Conservation (phyloP, 2,797 vertebrate species). For the Austrolebias charrua region DNA sequence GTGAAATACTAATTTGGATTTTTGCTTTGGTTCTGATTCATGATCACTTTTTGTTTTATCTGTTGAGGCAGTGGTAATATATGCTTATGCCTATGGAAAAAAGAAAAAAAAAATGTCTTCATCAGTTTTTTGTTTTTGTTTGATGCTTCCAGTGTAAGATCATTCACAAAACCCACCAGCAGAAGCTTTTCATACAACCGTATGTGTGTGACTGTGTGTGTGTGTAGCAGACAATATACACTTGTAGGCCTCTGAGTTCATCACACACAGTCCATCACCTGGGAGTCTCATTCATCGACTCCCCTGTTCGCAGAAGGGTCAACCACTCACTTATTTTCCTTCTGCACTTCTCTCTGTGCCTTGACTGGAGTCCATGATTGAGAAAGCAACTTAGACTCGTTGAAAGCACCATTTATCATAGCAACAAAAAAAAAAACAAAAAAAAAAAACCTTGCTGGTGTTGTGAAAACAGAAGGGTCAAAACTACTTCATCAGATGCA, state of each 20-base stretch:
- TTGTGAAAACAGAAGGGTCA: conserved; percentile 61
- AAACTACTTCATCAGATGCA: conserved; percentile 49
- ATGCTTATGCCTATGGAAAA: conserved; percentile 57
- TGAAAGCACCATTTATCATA: conserved; percentile 71
- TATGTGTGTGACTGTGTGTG: conserved; percentile 48
- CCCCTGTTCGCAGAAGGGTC: conserved; percentile 16
- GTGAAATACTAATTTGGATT: conserved; percentile 23
- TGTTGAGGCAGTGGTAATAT: conserved; percentile 58
- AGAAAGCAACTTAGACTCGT: conserved; percentile 44
- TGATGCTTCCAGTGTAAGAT: conserved; percentile 52
- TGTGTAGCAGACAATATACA: conserved; percentile 43
- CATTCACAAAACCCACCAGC: conserved; percentile 59
- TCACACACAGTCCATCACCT: conserved; percentile 40
- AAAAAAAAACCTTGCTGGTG: conserved; percentile 19
- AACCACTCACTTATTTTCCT: conserved; percentile 29
- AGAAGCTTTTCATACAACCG: conserved; percentile 40
- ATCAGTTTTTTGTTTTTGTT: conserved; percentile 44
- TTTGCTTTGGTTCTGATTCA: conserved; percentile 54
- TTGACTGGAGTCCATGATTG: conserved; percentile 53
- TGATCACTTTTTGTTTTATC: conserved; percentile 20
- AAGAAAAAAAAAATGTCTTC: conserved; percentile 49
- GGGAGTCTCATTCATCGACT: conserved; percentile 41
- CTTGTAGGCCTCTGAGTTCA: conserved; percentile 36
- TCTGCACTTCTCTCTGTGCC: conserved; percentile 16
- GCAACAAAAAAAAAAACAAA: conserved; percentile 22